These are phyloP conservation scores for Epinotia demarniana DNA, from an alignment of 2,888 invertebrate genomes.

Conservation along the genomic window DNA sequence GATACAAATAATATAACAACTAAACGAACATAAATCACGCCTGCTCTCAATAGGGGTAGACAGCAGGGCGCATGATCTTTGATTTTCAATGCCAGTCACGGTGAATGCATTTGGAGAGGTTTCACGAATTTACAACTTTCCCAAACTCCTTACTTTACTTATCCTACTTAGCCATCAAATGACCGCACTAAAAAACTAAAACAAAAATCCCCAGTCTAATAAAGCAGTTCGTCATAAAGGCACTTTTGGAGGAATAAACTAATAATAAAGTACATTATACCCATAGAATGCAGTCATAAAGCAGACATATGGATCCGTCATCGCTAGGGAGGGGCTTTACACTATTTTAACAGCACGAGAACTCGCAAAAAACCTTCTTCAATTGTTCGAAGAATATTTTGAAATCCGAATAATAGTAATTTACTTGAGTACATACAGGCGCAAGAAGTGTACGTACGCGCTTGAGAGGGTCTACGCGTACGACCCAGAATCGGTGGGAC, in stretches of 20 bases:
- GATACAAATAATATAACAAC: too few species aligned
- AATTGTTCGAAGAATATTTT: too few species aligned
- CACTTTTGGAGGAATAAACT: constrained; percentile 34
- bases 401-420: too few species aligned
- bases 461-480: too few species aligned
- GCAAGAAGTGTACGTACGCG: too few species aligned
- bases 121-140: background rate
- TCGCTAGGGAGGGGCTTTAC: constrained; percentile 7
- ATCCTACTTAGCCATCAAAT: background rate
- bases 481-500: too few species aligned
- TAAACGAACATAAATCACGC: too few species aligned
- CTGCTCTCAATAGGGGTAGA: too few species aligned
- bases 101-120: background rate
- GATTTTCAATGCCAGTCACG: background rate
- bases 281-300: constrained; percentile 58
- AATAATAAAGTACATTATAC: constrained; percentile 43
- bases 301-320: constrained; percentile 64
- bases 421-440: too few species aligned
- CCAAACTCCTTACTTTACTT: background rate
- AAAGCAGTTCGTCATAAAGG: constrained; percentile 35
- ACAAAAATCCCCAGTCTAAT: constrained; percentile 17
- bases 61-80: too few species aligned
- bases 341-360: background rate
- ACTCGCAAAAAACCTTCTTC: too few species aligned
- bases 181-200: constrained; percentile 2